phyloP scores from a whole-genome alignment of 1,140 invertebrate genomes.

The Cheumatopsyche charites region DNA sequence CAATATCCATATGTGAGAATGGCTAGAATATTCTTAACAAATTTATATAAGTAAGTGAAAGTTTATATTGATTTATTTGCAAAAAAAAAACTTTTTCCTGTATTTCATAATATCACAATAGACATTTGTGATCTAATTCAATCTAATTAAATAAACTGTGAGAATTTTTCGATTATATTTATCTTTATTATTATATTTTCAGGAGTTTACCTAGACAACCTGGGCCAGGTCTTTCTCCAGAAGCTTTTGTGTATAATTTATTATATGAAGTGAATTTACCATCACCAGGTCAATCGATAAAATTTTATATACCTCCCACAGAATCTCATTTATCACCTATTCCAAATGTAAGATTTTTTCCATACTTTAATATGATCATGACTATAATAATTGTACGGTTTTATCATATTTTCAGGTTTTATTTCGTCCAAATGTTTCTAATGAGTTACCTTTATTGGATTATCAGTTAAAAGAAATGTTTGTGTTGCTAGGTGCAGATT shows the following conservation, averaged over 20 bases:
- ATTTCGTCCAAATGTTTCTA: slow-evolving; percentile 71
- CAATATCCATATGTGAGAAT: slow-evolving; percentile 89
- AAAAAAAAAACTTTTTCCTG: too few species aligned
- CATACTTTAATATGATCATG: background rate
- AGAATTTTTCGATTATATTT: background rate
- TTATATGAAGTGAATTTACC: slow-evolving; percentile 94
- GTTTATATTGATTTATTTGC: background rate
- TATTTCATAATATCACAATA: too few species aligned
- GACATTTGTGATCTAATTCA: too few species aligned
- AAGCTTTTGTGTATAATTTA: slow-evolving; percentile 94
- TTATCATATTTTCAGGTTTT: slow-evolving; percentile 60
- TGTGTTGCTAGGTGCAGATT: slow-evolving; percentile 84
- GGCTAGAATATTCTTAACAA: slow-evolving; percentile 82
- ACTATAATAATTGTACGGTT: background rate
- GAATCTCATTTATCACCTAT: slow-evolving; percentile 74
- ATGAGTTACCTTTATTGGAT: slow-evolving; percentile 92
- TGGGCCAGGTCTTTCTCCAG: slow-evolving; percentile 76
- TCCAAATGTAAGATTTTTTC: slow-evolving; percentile 59
- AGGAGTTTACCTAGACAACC: slow-evolving; percentile 77
- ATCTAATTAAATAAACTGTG: slow-evolving; percentile 1
- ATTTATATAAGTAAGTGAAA: slow-evolving; percentile 77
- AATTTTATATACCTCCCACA: slow-evolving; percentile 77
- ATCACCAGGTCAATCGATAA: slow-evolving; percentile 81
- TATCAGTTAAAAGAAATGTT: slow-evolving; percentile 91
- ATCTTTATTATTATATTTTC: slow-evolving; percentile 50